Evolutionary conservation across 2,888 invertebrate species (phyloP), one percentile per base, ranked within the genome.

Genomic region (Drosophila mettleri): DNA sequence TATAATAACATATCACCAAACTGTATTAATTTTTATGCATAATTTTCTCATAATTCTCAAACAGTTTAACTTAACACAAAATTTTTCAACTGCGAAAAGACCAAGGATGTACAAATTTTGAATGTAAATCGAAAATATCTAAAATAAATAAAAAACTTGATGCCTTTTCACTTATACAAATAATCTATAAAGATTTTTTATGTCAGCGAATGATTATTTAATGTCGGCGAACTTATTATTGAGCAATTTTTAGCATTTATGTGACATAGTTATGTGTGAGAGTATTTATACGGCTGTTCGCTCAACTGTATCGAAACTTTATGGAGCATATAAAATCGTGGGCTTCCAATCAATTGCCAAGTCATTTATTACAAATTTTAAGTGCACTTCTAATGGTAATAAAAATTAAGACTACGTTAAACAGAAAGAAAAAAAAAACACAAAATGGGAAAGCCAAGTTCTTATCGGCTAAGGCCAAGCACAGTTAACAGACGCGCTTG

Each of bases 361-460:
- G 84, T 86, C 88, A 88, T 86, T 88, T 88, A 76, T 86, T 63
- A 88, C 86, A 88, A 86, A 83, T 83, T 83, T 85, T 78, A 82
- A 79, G 75, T 82, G 88, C 86, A 65, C 69, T 68, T 66, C 75
- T 65, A 88, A 79, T 82, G 83, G 82, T 82, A 69, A 88, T 88
- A 86, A 82, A 82, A 88, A 82, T 86, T 86, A 86, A 86, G 68
- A 61, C 66, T 5, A 20, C 14, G 62, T 65, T 68, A 78, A 85
- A 81, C 77, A 64, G 38, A 60, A 48, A 55, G 41, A 51, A 58
- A 43, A 27, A 20, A 9, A 12, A 7, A 29, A 24, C 3, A 14
- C 31, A 14, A 31, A 48, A 48, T 48, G 29, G 12, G 51, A 59
- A 18, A 64, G n/a, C 12, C 38, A 64, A 41, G 60, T 82, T 72